Conservation (phyloP, 2,888 invertebrate genomes). For the Tholera decimalis region DNA sequence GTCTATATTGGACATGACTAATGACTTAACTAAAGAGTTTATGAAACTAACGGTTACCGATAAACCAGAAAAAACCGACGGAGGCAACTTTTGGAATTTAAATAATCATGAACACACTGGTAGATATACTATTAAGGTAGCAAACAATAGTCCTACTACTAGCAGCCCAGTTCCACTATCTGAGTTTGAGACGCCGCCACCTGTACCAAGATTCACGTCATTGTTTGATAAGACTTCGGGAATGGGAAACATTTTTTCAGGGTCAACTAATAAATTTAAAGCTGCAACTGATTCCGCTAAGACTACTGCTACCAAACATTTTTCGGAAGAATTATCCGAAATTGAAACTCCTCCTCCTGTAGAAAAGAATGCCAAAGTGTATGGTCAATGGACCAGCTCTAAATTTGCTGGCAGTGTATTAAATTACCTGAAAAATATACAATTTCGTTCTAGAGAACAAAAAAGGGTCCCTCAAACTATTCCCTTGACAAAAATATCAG, state of each 20-base stretch:
- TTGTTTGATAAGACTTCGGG: constrained; percentile 62
- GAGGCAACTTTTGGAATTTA: constrained; percentile 74
- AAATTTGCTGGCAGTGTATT: constrained; percentile 84
- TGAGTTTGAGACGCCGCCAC: constrained; percentile 81
- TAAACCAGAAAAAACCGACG: constrained; percentile 55
- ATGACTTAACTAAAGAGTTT: constrained; percentile 69
- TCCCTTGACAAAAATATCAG: constrained; percentile 78
- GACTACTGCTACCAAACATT: constrained; percentile 41
- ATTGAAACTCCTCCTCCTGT: constrained; percentile 79
- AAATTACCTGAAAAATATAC: constrained; percentile 83
- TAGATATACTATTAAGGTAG: constrained; percentile 65
- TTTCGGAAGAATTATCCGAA: constrained; percentile 69
- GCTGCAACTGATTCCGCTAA: constrained; percentile 37
- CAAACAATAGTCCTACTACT: constrained; percentile 57
- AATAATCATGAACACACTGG: constrained; percentile 65
- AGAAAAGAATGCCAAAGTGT: constrained; percentile 74
- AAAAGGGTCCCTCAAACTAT: constrained; percentile 79
- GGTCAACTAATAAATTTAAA: constrained; percentile 63
- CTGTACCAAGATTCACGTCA: constrained; percentile 60
- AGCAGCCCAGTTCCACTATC: constrained; percentile 69
- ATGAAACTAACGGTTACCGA: constrained; percentile 63
- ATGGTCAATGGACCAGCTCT: constrained; percentile 84
- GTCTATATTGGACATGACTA: constrained; percentile 19
- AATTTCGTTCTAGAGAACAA: constrained; percentile 73
- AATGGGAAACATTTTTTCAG: constrained; percentile 48